A percentile compares a stretch with the other conserved stretches of the same genome.
Conservation (phyloP, 1,140 invertebrate genomes). For the Sinella curviseta region DNA sequence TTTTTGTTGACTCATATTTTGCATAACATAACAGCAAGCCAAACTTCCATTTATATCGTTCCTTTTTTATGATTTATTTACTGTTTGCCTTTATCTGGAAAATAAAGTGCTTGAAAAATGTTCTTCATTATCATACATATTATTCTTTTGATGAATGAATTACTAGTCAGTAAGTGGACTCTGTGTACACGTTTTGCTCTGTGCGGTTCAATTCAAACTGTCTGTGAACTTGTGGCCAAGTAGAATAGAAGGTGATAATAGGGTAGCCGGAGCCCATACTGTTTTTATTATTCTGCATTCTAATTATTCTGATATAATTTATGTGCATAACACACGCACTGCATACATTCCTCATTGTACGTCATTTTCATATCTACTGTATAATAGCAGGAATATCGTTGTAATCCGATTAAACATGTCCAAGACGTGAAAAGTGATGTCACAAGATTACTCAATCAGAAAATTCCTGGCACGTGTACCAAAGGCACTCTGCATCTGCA, state of each 20-base stretch:
- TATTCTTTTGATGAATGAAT: not conserved
- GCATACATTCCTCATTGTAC: not conserved
- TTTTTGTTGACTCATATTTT: no score
- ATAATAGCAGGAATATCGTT: not conserved
- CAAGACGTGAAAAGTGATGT: constrained; percentile 22
- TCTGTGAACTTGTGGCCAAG: not conserved
- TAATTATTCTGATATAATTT: not conserved
- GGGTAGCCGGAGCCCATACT: not conserved
- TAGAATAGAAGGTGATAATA: not conserved
- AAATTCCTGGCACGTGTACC: constrained; percentile 22
- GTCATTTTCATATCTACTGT: not conserved
- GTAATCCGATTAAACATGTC: constrained; percentile 20
- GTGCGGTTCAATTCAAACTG: no score
- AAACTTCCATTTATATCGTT: no score
- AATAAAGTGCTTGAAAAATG: no score
- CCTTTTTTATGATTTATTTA: not conserved
- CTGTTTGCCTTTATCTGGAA: not conserved
- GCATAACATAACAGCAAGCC: no score
- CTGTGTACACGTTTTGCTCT: no score
- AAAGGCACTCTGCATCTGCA: not conserved
- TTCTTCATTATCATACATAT: no score
- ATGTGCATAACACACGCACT: not conserved
- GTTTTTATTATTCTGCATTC: not conserved
- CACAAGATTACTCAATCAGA: constrained; percentile 14
- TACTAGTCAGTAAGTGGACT: no score